These are phyloP conservation scores for Rhinella marina DNA, from an alignment of 2,797 vertebrate species.

Conservation along the genomic window DNA sequence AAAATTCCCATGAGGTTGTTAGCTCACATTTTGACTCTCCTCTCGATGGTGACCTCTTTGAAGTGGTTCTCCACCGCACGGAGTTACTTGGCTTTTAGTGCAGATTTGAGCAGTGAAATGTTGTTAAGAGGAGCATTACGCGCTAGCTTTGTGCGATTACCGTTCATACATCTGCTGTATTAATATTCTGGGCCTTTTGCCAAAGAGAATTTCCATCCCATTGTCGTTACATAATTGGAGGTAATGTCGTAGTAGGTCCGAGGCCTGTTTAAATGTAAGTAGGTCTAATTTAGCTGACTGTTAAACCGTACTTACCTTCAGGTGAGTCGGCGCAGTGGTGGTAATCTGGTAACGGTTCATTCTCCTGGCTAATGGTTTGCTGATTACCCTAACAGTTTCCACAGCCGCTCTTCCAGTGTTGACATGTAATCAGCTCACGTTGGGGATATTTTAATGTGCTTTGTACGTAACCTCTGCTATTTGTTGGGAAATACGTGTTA, in stretches of 20 bases:
- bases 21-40: background rate
- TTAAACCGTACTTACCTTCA: background rate
- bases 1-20: background rate
- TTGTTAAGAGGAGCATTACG: background rate
- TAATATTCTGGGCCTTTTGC: constrained; percentile 36
- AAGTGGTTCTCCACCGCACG: background rate
- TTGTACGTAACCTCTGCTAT: background rate
- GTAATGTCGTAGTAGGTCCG: background rate
- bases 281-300: background rate
- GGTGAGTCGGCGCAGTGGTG: background rate
- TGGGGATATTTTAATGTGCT: background rate
- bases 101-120: background rate
- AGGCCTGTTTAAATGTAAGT: background rate
- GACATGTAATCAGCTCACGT: background rate
- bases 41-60: background rate
- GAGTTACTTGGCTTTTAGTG: background rate
- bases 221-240: constrained; percentile 12
- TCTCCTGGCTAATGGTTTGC: background rate
- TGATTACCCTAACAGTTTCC: background rate
- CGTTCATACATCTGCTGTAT: constrained; percentile 1
- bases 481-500: background rate
- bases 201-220: constrained; percentile 22
- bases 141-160: background rate
- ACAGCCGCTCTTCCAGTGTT: background rate
- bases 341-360: background rate